A percentile compares a stretch with the other conserved stretches of the same genome.
Conservation (phyloP, 2,888 invertebrate species). For the Stenoptilia bipunctidactyla region DNA sequence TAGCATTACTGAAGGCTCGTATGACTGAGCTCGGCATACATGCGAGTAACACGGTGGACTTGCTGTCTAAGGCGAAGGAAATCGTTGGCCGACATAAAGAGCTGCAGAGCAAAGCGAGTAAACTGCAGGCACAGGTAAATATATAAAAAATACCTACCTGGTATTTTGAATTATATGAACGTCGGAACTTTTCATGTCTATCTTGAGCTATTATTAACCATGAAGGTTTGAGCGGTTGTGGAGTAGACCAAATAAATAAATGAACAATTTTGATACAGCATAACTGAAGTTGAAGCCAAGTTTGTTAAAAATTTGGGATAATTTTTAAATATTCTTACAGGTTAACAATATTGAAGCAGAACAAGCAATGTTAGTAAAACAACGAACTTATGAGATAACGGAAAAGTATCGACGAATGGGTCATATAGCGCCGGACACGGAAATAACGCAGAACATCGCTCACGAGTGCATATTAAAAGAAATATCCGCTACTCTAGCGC, state of each 20-base stretch:
- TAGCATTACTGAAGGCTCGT: constrained; percentile 86
- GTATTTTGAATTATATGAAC: constrained; percentile 14
- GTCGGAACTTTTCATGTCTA: too few species aligned
- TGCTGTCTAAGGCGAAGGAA: constrained; percentile 89
- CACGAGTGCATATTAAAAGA: constrained; percentile 89
- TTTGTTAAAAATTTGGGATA: too few species aligned
- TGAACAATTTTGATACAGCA: too few species aligned
- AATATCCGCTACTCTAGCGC: constrained; percentile 85
- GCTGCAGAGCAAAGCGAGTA: constrained; percentile 88
- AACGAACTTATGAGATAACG: constrained; percentile 81
- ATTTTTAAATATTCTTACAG: constrained; percentile 26
- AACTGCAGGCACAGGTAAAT: constrained; percentile 87
- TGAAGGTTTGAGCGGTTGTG: too few species aligned
- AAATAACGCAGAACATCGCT: constrained; percentile 77
- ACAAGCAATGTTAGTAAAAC: constrained; percentile 78
- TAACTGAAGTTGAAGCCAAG: too few species aligned
- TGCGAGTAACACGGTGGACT: constrained; percentile 86
- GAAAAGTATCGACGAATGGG: constrained; percentile 75
- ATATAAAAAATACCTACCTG: too few species aligned
- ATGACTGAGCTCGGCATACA: constrained; percentile 94
- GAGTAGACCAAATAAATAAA: too few species aligned
- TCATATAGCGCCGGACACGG: constrained; percentile 65
- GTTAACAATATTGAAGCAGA: constrained; percentile 80
- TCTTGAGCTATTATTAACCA: too few species aligned
- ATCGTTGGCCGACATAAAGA: constrained; percentile 95